Evolutionary conservation across 2,797 vertebrate species (phyloP).

Genomic region (Myotis vivesi): DNA sequence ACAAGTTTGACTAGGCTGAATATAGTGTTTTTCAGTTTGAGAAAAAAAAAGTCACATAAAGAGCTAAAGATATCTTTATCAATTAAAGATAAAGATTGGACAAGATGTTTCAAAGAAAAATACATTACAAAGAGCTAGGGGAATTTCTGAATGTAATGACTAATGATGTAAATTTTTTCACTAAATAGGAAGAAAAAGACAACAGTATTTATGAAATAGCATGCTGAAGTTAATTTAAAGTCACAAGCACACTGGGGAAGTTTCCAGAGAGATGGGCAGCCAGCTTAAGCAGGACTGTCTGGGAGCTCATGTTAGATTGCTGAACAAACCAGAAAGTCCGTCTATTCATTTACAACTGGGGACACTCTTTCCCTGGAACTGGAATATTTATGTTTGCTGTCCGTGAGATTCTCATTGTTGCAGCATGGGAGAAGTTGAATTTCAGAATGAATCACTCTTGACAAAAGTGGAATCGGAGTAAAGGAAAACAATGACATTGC

Average conservation of each 20-base stretch:
- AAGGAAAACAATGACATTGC: neutral
- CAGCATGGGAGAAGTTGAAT: neutral
- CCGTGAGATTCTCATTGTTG: neutral
- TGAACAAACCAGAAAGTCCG: neutral
- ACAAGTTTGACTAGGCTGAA: neutral
- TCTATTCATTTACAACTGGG: neutral
- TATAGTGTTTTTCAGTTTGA: neutral
- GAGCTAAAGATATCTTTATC: too few relatives aligned
- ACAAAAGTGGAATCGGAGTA: neutral
- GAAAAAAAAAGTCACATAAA: neutral
- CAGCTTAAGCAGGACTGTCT: neutral
- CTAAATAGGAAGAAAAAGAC: neutral
- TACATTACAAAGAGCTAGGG: neutral
- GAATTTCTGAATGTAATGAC: neutral
- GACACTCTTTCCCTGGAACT: neutral
- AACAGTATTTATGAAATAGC: neutral
- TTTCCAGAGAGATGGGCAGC: neutral
- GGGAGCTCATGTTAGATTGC: neutral
- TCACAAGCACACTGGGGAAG: neutral
- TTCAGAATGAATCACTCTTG: conserved; percentile 9
- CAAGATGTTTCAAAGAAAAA: neutral
- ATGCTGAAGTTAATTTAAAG: neutral
- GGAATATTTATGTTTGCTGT: neutral
- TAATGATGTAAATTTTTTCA: neutral
- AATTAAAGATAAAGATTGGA: neutral